These are phyloP conservation scores for Ammodramus savannarum DNA, from an alignment of 2,113 vertebrate species.

Conservation along the genomic window DNA sequence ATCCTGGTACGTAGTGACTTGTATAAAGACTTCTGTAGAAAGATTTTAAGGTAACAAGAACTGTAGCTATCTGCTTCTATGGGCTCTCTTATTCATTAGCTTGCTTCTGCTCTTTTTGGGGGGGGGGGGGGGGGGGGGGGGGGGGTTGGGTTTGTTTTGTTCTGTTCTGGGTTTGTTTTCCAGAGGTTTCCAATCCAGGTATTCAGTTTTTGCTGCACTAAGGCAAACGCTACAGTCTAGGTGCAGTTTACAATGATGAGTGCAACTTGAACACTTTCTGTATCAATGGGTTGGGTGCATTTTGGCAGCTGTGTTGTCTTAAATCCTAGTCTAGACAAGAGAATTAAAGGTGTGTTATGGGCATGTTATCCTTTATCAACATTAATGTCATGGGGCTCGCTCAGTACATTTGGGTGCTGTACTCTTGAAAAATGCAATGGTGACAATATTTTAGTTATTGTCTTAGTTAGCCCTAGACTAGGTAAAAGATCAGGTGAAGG, in stretches of 20 bases:
- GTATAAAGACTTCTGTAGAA: not conserved
- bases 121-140: rapidly evolving
- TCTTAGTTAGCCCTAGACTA: not conserved
- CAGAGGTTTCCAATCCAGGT: not conserved
- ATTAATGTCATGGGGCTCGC: not conserved
- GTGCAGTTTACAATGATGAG: not conserved
- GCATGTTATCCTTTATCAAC: not conserved
- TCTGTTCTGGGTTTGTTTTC: not conserved
- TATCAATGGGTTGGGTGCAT: not conserved
- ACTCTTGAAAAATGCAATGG: not conserved
- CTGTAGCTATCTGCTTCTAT: not conserved
- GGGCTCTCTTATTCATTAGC: not conserved
- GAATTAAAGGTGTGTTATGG: conserved; percentile 46
- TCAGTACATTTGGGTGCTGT: not conserved
- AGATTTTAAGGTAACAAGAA: not conserved
- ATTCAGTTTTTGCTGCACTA: not conserved
- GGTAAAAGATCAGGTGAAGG: not conserved
- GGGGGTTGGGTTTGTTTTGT: not conserved
- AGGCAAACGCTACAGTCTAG: not conserved
- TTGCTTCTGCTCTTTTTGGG: not conserved
- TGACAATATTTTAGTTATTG: not conserved
- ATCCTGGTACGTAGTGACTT: conserved; percentile 20
- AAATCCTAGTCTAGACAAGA: conserved; percentile 57
- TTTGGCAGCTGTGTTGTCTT: conserved; percentile 45
- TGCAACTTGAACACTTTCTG: not conserved